Conservation (phyloP, 1,140 invertebrate genomes). For the Stegodyphus dumicola region DNA sequence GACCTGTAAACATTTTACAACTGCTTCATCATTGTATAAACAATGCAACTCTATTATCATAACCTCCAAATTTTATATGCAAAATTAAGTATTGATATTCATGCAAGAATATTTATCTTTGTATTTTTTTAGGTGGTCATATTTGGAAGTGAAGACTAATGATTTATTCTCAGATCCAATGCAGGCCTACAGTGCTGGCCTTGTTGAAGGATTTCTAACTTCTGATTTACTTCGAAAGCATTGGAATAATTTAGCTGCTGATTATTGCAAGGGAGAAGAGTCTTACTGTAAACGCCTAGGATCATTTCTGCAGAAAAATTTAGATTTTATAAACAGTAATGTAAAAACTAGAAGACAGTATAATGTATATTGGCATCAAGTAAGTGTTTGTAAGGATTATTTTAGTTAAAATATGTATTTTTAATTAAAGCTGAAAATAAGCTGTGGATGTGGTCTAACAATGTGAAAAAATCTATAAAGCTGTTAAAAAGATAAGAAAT, state of each 20-base stretch:
- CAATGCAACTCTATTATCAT: no score
- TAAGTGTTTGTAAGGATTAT: constrained; percentile 65
- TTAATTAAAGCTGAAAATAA: no score
- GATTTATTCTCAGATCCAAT: constrained; percentile 74
- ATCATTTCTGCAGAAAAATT: constrained; percentile 76
- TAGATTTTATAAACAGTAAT: constrained; percentile 74
- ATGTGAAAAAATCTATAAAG: no score
- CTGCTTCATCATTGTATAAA: no score
- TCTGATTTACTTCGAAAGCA: constrained; percentile 84
- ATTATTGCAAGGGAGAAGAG: constrained; percentile 76
- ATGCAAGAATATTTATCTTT: no score
- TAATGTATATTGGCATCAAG: constrained; percentile 85
- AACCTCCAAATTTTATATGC: no score
- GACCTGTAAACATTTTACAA: no score
- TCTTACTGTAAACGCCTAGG: constrained; percentile 78
- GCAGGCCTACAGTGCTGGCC: constrained; percentile 89
- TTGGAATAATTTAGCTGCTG: constrained; percentile 80
- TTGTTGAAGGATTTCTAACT: constrained; percentile 85
- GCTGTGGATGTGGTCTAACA: no score
- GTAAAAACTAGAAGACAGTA: constrained; percentile 69
- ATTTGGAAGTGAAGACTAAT: constrained; percentile 82
- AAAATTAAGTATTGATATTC: no score
- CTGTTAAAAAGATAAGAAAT: no score
- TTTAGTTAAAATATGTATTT: no score
- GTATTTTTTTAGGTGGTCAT: constrained; percentile 75